These are phyloP conservation scores for Tichodroma muraria DNA, from an alignment of 2,113 vertebrate species.

Conservation along the genomic window DNA sequence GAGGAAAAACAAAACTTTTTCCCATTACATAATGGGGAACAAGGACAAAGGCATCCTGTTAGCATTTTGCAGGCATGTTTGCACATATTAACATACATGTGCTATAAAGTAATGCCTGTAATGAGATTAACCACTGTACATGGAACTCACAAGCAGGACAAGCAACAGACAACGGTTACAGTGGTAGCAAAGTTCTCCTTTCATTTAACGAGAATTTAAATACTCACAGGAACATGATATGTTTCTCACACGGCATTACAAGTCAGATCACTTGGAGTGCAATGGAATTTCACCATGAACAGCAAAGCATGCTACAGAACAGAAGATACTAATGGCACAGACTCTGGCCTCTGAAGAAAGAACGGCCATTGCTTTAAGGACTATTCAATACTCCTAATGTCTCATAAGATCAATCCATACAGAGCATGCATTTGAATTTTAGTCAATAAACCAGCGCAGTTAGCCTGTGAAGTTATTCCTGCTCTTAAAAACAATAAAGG, in stretches of 20 bases:
- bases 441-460: neutral
- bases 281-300: neutral
- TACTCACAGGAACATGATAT: rapidly evolving
- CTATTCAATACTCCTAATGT: neutral
- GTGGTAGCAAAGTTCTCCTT: neutral
- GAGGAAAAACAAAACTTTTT: neutral
- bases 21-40: rapidly evolving
- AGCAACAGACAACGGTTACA: neutral
- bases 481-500: neutral
- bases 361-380: neutral
- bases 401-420: neutral
- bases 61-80: neutral
- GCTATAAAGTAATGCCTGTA: neutral
- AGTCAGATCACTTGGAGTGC: neutral
- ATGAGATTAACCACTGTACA: neutral
- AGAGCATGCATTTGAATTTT: neutral
- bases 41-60: neutral
- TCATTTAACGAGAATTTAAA: neutral
- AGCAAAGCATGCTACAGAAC: neutral
- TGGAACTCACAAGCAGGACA: neutral
- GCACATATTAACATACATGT: neutral
- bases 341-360: neutral
- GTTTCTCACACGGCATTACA: neutral
- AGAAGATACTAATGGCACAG: neutral
- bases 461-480: neutral